Conservation (phyloP, 2,797 vertebrate genomes). For the Carduelis carduelis region DNA sequence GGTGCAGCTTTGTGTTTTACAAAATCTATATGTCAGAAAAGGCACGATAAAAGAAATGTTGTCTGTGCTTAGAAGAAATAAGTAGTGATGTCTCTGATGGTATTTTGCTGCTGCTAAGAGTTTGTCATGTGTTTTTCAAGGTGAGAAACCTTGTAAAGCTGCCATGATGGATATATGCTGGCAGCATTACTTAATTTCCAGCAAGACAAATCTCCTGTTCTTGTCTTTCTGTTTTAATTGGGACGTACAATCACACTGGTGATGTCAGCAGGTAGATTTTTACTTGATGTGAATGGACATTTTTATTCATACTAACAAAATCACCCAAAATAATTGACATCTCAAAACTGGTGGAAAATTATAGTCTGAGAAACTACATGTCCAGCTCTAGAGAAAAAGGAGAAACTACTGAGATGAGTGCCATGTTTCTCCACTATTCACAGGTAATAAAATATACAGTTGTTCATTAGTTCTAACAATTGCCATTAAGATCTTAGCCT, state of each 20-base stretch:
- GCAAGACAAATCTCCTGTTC: background rate
- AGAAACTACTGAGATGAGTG: background rate
- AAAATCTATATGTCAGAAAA: background rate
- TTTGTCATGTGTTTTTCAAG: background rate
- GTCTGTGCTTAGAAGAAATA: background rate
- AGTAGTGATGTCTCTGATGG: background rate
- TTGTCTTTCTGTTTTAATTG: background rate
- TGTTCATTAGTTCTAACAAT: background rate
- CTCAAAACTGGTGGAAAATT: background rate
- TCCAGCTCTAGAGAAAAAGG: background rate
- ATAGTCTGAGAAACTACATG: background rate
- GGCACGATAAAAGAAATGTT: background rate
- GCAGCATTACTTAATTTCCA: background rate
- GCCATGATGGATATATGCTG: background rate
- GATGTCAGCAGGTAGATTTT: background rate
- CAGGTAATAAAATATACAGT: background rate
- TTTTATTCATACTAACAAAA: background rate
- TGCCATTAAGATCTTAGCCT: background rate
- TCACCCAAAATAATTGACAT: background rate
- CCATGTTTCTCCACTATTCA: background rate
- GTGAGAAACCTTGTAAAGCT: background rate
- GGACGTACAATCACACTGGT: background rate
- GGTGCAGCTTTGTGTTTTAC: background rate
- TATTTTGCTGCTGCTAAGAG: background rate
- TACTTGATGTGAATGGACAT: background rate